Conservation (phyloP, 2,888 invertebrate species). For the Teleogryllus oceanicus region DNA sequence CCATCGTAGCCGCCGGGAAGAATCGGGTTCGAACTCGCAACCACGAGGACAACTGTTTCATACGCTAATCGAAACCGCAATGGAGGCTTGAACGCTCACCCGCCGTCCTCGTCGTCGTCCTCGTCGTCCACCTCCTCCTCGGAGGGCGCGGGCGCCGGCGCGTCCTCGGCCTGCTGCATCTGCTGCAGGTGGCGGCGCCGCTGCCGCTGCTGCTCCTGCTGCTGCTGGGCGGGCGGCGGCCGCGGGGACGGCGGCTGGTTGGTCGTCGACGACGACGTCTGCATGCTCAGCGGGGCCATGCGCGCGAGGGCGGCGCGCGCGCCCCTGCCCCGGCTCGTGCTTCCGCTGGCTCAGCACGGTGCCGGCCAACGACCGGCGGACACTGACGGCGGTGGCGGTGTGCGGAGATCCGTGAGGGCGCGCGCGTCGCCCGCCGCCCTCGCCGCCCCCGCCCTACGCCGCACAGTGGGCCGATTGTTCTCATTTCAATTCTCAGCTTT, state of each 20-base stretch:
- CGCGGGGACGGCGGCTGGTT: neutral
- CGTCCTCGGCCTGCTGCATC: neutral
- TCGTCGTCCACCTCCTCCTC: neutral
- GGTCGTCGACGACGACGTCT: neutral
- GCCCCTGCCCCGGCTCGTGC: neutral
- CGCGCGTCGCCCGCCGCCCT: neutral
- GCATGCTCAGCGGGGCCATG: conserved; percentile 18
- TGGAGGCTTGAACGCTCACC: neutral
- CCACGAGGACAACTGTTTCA: too few species aligned
- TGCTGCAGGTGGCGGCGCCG: too few species aligned
- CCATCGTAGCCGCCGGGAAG: too few species aligned
- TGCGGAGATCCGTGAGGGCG: neutral
- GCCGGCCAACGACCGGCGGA: neutral
- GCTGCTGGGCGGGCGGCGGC: too few species aligned
- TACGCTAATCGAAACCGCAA: too few species aligned
- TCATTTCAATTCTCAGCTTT: too few species aligned
- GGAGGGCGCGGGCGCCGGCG: neutral
- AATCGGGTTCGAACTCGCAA: too few species aligned
- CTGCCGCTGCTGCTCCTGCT: too few species aligned
- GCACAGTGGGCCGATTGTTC: too few species aligned
- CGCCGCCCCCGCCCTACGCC: neutral
- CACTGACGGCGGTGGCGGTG: neutral
- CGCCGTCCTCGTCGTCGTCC: neutral
- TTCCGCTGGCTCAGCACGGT: neutral
- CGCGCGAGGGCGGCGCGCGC: neutral